phyloP scores from a whole-genome alignment of 2,888 invertebrate genomes.

The Alsophila aescularia region DNA sequence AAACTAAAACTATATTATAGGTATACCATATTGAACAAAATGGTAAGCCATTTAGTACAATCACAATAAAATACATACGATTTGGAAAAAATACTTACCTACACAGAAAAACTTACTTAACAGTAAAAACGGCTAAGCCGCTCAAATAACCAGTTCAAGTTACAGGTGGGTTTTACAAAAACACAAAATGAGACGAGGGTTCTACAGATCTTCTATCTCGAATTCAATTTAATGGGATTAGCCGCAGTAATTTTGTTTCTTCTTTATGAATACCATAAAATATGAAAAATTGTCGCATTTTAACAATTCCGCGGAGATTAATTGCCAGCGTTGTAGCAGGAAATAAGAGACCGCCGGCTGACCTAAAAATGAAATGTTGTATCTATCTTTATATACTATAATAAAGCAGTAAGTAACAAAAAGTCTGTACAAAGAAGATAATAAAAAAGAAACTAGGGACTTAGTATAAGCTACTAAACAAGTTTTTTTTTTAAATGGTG shows the following conservation, averaged over 20 bases:
- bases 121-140: constrained; percentile 3
- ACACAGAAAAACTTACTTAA: neutral
- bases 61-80: neutral
- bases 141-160: constrained; percentile 13
- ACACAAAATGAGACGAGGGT: constrained; percentile 20
- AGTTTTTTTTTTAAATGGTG: too few relatives aligned
- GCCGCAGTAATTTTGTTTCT: constrained; percentile 21
- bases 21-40: too few relatives aligned
- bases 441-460: too few relatives aligned
- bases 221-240: constrained; percentile 30
- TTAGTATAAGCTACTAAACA: too few relatives aligned
- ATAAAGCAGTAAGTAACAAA: too few relatives aligned
- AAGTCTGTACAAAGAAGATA: too few relatives aligned
- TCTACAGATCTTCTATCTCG: constrained; percentile 18
- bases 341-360: constrained; percentile 13
- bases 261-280: constrained; percentile 22
- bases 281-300: constrained; percentile 29
- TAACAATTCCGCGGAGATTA: constrained; percentile 27
- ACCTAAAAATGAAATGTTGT: constrained; percentile 21
- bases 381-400: too few relatives aligned
- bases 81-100: neutral
- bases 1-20: too few relatives aligned
- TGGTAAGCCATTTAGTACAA: too few relatives aligned
- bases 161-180: constrained; percentile 24
- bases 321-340: constrained; percentile 20